Base-by-base conservation (phyloP, 2,113 vertebrate genomes). In the Lycocorax pyrrhopterus region DNA sequence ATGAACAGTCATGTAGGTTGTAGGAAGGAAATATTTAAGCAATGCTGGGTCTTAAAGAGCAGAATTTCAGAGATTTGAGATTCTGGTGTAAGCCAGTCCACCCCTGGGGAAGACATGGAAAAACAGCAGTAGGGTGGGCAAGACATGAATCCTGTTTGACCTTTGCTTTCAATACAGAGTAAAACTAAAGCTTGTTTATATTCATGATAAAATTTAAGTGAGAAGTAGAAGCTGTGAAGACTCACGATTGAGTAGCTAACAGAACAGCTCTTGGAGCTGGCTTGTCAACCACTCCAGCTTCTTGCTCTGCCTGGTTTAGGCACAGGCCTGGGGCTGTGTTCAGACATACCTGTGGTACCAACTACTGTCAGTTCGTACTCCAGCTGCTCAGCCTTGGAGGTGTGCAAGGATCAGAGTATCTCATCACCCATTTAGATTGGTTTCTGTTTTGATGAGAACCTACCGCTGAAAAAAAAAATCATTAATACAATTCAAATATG, bases 281-380 rank as follows among this genome's bases (percentile, higher is more conserved):
- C 37, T n/a, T 26, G 5, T 66, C 17, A 76, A 33, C 23, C 0
- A 0, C 32, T 53, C 21, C n/a, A 60, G 16, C 37, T 52, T 37
- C n/a, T 47, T 37, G 16, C 16, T 88, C 27, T 86, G 18, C 46
- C 46, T 87, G 51, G 8, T 52, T 84, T 52, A 62, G 51, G 27
- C 53, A n/a, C 30, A 66, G 41, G 20, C 52, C 56, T 64, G 64
- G 27, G 25, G 8, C 66, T 63, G 22, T 29, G 13, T 27, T 53
- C 55, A 44, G 17, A 21, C 3, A 9, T 8, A 47, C 14, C 49
- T 41, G 19, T 79, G 32, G 18, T 41, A 69, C 62, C 32, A 69
- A 1, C 16, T 1, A 0, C 22, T 9, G 1, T 39, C 33, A 59
- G 21, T 68, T 63, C 0, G 0, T 75, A 64, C 6, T 46, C 30